These are phyloP conservation scores for Bos taurus DNA, from an alignment of 2,113 vertebrate species.

Conservation along the genomic window ARS-UCD2.0 NC_037329.1:1641001-1641500, in stretches of 20 bases:
- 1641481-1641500: neutral
- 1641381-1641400: neutral
- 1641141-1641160: neutral
- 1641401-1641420: neutral
- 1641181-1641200: neutral
- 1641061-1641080: fast-evolving
- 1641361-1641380: neutral
- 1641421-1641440: neutral
- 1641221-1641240: too few species aligned
- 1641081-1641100: neutral
- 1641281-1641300: too few species aligned
- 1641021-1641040: neutral
- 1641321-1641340: neutral
- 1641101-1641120: too few species aligned
- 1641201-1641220: too few species aligned
- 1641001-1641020: neutral
- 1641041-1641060: neutral
- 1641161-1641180: neutral
- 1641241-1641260: too few species aligned
- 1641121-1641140: neutral
- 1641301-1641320: neutral
- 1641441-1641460: neutral
- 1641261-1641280: too few species aligned
- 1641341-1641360: neutral
- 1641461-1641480: neutral